Evolutionary conservation across 2,888 invertebrate species (phyloP).

Genomic region (Caenorhabditis drosophilae): DNA sequence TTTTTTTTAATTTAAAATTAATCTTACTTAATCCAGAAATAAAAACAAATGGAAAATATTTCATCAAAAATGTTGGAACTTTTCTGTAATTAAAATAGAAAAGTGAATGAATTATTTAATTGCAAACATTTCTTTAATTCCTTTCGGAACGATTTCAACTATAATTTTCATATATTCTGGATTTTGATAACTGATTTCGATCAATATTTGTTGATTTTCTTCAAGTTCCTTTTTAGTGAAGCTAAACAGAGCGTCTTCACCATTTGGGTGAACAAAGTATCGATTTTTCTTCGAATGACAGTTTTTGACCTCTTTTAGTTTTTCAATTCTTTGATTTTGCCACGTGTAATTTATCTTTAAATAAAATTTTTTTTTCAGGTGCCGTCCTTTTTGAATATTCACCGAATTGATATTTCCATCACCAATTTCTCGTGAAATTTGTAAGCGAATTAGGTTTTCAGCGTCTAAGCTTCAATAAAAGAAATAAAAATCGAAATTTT

Average conservation of each 20-base stretch:
- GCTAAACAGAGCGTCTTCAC: conserved; percentile 20
- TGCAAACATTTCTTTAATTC: background rate
- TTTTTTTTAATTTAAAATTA: too few species aligned
- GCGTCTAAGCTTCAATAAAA: conserved; percentile 14
- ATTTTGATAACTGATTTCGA: background rate
- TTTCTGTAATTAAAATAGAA: too few species aligned
- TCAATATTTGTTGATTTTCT: conserved; percentile 23
- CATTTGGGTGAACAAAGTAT: conserved; percentile 31
- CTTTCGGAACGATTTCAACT: background rate
- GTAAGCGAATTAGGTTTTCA: conserved; percentile 12
- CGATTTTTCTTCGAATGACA: conserved; percentile 17
- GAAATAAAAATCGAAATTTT: too few species aligned
- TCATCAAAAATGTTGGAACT: too few species aligned
- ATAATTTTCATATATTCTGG: background rate
- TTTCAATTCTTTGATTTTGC: conserved; percentile 1
- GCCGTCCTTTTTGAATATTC: too few species aligned
- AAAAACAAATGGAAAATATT: too few species aligned
- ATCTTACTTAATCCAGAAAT: too few species aligned
- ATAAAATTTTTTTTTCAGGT: too few species aligned
- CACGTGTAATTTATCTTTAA: too few species aligned
- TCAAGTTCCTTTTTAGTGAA: conserved; percentile 15
- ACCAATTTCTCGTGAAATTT: conserved; percentile 14
- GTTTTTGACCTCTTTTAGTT: conserved; percentile 7
- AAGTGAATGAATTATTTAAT: too few species aligned
- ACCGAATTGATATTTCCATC: conserved; percentile 11